These are phyloP conservation scores for Bunonema sp. DNA, from an alignment of 2,888 invertebrate species.

Conservation along the genomic window DNA sequence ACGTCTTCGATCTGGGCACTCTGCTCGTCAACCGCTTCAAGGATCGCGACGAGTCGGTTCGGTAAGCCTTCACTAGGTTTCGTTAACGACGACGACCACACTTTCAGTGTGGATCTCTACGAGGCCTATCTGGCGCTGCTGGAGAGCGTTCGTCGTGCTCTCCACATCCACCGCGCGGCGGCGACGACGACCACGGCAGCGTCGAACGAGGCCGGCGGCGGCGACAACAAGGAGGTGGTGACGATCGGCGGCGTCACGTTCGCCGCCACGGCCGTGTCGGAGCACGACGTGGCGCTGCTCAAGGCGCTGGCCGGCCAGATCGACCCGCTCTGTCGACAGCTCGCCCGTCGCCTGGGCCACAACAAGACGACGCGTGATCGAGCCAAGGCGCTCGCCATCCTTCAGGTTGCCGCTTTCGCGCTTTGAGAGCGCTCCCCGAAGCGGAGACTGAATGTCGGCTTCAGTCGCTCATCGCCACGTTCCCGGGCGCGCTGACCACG, in stretches of 20 bases:
- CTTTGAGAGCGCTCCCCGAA: slow-evolving; percentile 14
- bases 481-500: slow-evolving; percentile 72
- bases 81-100: background rate
- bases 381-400: slow-evolving; percentile 3
- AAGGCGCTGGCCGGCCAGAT: slow-evolving; percentile 4
- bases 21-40: slow-evolving; percentile 67
- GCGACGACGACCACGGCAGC: slow-evolving; percentile 6
- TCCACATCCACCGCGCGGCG: slow-evolving; percentile 6
- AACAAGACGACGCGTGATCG: too few relatives aligned
- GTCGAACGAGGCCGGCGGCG: slow-evolving; percentile 1
- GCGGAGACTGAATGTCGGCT: background rate
- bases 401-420: slow-evolving; percentile 2
- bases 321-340: background rate
- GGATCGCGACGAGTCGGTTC: slow-evolving; percentile 11
- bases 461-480: slow-evolving; percentile 12
- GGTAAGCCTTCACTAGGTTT: background rate
- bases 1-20: too few relatives aligned
- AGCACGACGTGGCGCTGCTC: slow-evolving; percentile 6
- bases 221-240: slow-evolving; percentile 4
- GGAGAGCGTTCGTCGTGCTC: slow-evolving; percentile 57
- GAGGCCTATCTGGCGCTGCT: slow-evolving; percentile 83
- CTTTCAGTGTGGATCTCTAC: slow-evolving; percentile 58
- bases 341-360: too few relatives aligned
- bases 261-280: slow-evolving; percentile 5
- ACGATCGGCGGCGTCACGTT: slow-evolving; percentile 6